These are phyloP conservation scores for Daubentonia madagascariensis DNA, from an alignment of 2,113 vertebrate species.

Conservation along the genomic window DNA sequence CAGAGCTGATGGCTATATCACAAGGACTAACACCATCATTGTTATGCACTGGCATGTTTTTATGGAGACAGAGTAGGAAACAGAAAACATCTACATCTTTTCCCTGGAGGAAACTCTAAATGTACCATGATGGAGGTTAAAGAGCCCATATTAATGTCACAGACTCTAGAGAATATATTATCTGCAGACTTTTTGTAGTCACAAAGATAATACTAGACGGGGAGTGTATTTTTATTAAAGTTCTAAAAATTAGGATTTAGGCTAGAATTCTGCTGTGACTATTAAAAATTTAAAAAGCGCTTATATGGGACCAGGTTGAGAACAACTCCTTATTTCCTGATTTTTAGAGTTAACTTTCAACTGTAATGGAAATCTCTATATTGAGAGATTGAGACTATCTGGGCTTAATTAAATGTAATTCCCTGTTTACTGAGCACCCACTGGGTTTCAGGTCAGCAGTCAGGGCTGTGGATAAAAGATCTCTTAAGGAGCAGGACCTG, in stretches of 20 bases:
- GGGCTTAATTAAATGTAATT: not conserved
- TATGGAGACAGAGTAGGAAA: not conserved
- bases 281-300: not conserved
- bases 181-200: not conserved
- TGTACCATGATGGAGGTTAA: not conserved
- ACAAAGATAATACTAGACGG: not conserved
- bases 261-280: not conserved
- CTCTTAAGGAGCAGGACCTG: not conserved
- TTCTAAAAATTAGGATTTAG: not conserved
- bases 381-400: not conserved
- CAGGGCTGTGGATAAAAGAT: not conserved
- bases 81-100: not conserved
- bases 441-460: not conserved
- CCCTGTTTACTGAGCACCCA: not conserved
- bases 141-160: not conserved
- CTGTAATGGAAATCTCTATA: not conserved
- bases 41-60: not conserved
- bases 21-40: not conserved
- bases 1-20: slow-evolving; percentile 14
- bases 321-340: not conserved
- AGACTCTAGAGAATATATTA: not conserved
- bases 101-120: slow-evolving; percentile 31
- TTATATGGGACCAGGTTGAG: not conserved
- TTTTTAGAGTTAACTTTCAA: slow-evolving; percentile 4
- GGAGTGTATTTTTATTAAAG: not conserved